A percentile compares a stretch with the other conserved stretches of the same genome.
phyloP scores from a whole-genome alignment of 2,113 vertebrate species.

The Atlantisia rogersi region DNA sequence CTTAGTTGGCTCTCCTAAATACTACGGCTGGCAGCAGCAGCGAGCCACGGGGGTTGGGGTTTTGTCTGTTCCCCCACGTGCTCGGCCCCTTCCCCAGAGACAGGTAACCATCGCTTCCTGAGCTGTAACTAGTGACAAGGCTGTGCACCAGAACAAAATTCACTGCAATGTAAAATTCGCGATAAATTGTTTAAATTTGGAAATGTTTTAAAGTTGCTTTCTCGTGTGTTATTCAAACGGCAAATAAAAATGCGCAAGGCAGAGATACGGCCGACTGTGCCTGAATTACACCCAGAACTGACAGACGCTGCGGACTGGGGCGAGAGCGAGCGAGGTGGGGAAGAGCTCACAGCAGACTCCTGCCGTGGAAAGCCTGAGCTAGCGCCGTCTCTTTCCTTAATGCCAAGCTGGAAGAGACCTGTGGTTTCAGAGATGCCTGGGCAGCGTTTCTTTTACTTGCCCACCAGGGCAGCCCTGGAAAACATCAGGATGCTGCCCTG shows the following conservation, averaged over 20 bases:
- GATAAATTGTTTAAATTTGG: background rate
- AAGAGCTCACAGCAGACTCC: background rate
- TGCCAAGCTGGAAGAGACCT: background rate
- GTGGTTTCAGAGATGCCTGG: background rate
- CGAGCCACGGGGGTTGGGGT: background rate
- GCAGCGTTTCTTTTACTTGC: background rate
- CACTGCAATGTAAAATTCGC: background rate
- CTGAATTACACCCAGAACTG: background rate
- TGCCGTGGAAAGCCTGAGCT: background rate
- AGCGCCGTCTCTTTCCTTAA: background rate
- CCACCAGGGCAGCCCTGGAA: background rate
- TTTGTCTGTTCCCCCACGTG: background rate
- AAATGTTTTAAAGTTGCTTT: background rate
- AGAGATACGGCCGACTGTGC: background rate
- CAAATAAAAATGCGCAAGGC: slow-evolving; percentile 10
- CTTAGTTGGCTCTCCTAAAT: background rate
- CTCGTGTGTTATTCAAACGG: background rate
- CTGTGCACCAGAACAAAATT: background rate
- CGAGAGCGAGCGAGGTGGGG: background rate
- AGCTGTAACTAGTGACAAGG: background rate
- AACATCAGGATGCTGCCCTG: background rate
- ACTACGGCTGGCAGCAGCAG: background rate
- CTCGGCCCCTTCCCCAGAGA: background rate
- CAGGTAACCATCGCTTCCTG: background rate
- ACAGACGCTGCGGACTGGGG: background rate